Conservation (phyloP, 2,797 vertebrate genomes). For the Pogoniulus pusillus region DNA sequence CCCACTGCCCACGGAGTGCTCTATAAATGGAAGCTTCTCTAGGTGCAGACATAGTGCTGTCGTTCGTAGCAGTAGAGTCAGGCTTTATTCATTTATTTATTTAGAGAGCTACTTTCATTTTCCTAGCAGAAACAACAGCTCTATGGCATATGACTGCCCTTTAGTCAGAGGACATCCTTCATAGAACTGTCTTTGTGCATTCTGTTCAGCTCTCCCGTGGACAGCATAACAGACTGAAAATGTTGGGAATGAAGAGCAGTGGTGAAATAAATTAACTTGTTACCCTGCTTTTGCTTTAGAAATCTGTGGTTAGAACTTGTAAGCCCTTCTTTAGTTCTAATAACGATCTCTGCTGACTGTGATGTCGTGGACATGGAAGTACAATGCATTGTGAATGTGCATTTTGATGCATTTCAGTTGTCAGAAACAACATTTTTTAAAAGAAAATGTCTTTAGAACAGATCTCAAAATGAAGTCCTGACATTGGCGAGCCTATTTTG, state of each 20-base stretch:
- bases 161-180: background rate
- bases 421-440: background rate
- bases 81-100: background rate
- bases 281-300: background rate
- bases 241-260: background rate
- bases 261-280: background rate
- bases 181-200: background rate
- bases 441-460: background rate
- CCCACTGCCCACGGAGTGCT: rapidly evolving
- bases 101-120: background rate
- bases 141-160: background rate
- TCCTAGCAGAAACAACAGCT: background rate
- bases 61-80: background rate
- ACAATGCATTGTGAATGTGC: background rate
- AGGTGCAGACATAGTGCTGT: background rate
- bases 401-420: background rate
- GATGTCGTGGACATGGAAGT: background rate
- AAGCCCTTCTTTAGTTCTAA: background rate
- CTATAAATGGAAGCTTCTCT: background rate
- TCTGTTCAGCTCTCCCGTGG: background rate
- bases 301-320: background rate
- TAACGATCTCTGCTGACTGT: background rate
- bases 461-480: background rate
- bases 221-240: background rate
- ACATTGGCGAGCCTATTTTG: background rate